Conservation (phyloP, 2,888 invertebrate species). For the Stegophylla sp. region DNA sequence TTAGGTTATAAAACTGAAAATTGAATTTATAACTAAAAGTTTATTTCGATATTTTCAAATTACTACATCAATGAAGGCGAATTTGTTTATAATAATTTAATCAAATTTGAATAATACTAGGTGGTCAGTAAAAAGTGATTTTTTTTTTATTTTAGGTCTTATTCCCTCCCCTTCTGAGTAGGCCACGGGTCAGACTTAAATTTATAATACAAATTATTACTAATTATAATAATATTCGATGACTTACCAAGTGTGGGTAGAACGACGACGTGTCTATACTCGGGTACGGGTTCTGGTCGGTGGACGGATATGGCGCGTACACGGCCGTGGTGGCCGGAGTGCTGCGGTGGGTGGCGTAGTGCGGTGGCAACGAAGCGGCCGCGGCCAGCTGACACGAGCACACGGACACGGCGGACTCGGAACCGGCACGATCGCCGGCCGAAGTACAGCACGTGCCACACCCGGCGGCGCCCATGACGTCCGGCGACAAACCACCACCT, state of each 20-base stretch:
- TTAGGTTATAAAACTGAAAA: too few relatives aligned
- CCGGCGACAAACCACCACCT: conserved; percentile 64
- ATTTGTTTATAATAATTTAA: too few relatives aligned
- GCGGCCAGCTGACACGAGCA: conserved; percentile 95
- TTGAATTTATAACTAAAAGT: too few relatives aligned
- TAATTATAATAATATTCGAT: too few relatives aligned
- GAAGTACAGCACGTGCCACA: conserved; percentile 66
- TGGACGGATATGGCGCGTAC: conserved; percentile 86
- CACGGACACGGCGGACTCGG: conserved; percentile 66
- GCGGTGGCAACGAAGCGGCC: conserved; percentile 76
- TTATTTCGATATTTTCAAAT: too few relatives aligned
- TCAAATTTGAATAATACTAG: too few relatives aligned
- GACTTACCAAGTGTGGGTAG: conserved; percentile 93
- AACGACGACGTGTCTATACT: conserved; percentile 95
- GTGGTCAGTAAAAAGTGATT: too few relatives aligned
- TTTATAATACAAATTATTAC: too few relatives aligned
- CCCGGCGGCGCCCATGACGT: conserved; percentile 68
- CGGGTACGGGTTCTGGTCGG: conserved; percentile 90
- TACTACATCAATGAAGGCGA: too few relatives aligned
- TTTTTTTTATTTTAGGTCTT: too few relatives aligned
- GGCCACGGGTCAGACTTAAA: too few relatives aligned
- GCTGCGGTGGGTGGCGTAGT: conserved; percentile 78
- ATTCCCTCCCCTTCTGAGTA: too few relatives aligned
- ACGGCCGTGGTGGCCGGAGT: conserved; percentile 79
- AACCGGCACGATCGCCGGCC: conserved; percentile 66